Evolutionary conservation across 2,113 vertebrate species (phyloP).

Genomic region (Indicator indicator): DNA sequence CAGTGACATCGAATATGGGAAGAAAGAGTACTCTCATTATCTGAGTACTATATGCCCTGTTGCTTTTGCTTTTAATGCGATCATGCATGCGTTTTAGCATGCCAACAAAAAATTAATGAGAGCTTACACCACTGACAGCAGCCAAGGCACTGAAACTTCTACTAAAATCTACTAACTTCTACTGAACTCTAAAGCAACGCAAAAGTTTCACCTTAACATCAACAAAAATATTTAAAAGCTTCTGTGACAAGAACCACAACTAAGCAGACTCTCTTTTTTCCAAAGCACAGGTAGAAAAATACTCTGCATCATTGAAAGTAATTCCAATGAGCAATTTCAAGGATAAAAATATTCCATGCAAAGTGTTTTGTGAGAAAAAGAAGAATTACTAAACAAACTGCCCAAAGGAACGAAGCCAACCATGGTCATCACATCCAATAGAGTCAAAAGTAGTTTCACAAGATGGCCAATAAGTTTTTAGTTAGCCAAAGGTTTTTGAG

Average conservation of each 20-base stretch:
- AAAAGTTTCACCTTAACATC: not conserved
- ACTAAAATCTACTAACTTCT: not conserved
- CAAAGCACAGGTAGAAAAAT: not conserved
- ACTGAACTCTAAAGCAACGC: not conserved
- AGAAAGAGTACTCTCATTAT: conserved; percentile 7
- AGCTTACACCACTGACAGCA: not conserved
- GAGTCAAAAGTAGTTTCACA: not conserved
- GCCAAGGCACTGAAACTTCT: not conserved
- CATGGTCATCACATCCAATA: not conserved
- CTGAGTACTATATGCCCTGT: not conserved
- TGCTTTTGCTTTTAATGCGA: conserved; percentile 34
- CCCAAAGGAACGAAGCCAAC: not conserved
- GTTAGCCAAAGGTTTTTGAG: not conserved
- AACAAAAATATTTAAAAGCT: not conserved
- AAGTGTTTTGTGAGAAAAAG: not conserved
- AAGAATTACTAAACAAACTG: not conserved
- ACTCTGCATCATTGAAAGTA: not conserved
- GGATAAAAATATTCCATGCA: not conserved
- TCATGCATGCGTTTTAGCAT: conserved; percentile 13
- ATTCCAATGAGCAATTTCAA: not conserved
- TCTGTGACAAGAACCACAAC: not conserved
- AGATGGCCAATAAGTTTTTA: not conserved
- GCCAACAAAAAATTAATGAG: not conserved
- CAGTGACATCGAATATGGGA: not conserved
- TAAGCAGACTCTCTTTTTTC: not conserved